Base-by-base conservation (phyloP, 35 echinoderm and acorn worm genomes). In the Diadema setosum region DNA sequence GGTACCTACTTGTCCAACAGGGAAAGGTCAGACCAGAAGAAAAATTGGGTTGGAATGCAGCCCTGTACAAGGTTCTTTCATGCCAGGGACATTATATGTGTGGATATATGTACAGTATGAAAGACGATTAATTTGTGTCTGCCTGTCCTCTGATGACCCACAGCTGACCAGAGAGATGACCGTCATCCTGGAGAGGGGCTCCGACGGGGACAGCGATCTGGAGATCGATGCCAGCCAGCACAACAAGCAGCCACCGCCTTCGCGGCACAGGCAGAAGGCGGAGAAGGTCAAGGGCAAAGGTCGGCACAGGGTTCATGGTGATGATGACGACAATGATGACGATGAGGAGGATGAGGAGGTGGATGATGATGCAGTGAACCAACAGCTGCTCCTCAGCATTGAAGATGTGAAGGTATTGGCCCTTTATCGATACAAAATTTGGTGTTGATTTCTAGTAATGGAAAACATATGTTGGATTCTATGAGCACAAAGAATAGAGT, bases 381-480 rank as follows among this genome's bases (percentile, higher is more conserved):
- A 88, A 33, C 94, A 96, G 30, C 76, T 97, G 40, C 42, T 97
- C n/a, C 83, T 97, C 5, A 97, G 95, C 85, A 87, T 97, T 73
- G 91, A 97, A 45, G 95, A 97, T 93, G 87, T 97, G 15, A 97
- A 93, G 87, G 95, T 97, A 52, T 89, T 52, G 9, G 9, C 48
- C 48, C 48, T 52, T n/a, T 11, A 52, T 11, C 48, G n/a, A 11
- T 52, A 52, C 9, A 52, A n/a, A n/a, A 11, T 11, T 52, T 52
- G 48, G 48, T n/a, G 9, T 11, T 11, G 9, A 52, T 52, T 52
- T 52, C n/a, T 52, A 9, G n/a, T n/a, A 52, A n/a, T 52, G 9
- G n/a, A 52, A 52, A 52, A 52, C 9, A 52, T 52, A n/a, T n/a
- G n/a, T n/a, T 52, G 48, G n/a, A n/a, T n/a, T 52, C 9, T n/a